Evolutionary conservation across 2,113 vertebrate species (phyloP).

Genomic region (Tylochromis polylepis): DNA sequence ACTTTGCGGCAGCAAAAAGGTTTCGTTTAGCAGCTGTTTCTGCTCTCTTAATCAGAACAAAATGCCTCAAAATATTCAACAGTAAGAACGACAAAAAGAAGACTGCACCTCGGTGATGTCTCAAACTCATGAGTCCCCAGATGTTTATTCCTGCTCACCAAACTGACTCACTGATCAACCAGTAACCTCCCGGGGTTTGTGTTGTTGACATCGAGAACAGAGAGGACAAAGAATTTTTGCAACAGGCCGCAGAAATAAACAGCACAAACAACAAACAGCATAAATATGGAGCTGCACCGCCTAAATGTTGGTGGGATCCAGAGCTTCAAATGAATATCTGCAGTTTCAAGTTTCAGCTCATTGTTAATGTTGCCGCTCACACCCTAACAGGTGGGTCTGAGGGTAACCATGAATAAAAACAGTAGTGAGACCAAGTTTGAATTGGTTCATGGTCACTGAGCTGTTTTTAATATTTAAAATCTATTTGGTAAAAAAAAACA

Average conservation of each 20-base stretch:
- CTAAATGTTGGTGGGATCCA: background rate
- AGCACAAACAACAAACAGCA: background rate
- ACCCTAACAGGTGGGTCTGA: background rate
- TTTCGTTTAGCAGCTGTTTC: too few relatives aligned
- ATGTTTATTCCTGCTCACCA: too few relatives aligned
- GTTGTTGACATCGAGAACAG: too few relatives aligned
- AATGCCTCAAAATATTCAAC: too few relatives aligned
- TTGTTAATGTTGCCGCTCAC: rapidly evolving
- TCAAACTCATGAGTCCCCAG: too few relatives aligned
- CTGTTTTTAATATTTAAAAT: background rate
- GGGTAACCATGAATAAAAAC: rapidly evolving
- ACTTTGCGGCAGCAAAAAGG: too few relatives aligned
- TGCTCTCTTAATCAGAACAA: too few relatives aligned
- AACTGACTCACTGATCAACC: too few relatives aligned
- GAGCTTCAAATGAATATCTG: rapidly evolving
- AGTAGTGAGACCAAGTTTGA: background rate
- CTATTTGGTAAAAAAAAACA: too few relatives aligned
- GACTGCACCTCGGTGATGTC: too few relatives aligned
- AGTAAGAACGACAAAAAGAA: too few relatives aligned
- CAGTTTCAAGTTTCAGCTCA: background rate
- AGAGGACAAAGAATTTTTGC: background rate
- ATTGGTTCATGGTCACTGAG: rapidly evolving
- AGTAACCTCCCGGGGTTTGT: too few relatives aligned
- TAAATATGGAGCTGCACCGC: rapidly evolving
- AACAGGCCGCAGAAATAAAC: background rate